Base-by-base conservation (phyloP, 2,888 invertebrate genomes). In the Venustoraphidia nigricollis region DNA sequence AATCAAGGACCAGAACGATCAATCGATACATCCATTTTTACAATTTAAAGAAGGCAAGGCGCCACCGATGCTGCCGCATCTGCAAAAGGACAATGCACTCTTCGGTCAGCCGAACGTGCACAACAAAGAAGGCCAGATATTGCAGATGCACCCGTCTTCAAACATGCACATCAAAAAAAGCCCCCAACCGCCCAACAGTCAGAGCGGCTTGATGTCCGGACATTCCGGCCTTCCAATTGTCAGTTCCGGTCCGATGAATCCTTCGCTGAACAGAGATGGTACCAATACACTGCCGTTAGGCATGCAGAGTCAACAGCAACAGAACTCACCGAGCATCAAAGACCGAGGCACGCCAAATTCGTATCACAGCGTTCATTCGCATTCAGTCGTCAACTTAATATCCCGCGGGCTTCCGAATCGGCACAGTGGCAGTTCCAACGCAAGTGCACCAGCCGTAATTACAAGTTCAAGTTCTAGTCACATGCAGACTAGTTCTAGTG, bases 131-230 rank as follows among this genome's bases (percentile, higher is more conserved):
- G 62, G 62, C 17, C 58, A 57, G 17, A 55, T 62, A 27, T 27
- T 27, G 6, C 27, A 27, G 27, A 6, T 27, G 55, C 56, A 47
- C 63, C 59, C 49, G 58, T 58, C n/a, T 56, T 62, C 51, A 64
- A 64, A 53, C 63, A 65, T 34, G 52, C 52, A 10, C 50, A 55
- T 36, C 53, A 54, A 50, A 54, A 54, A 34, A 48, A 35, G 47
- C 27, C 44, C 40, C 41, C 44, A 49, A 13, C 49, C 77, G n/a
- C 77, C 78, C 10, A 66, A 77, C 8, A 77, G 76, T 56, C 62
- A 78, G 48, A 77, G 78, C 66, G 77, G 76, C 58, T 73, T 76
- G 11, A 66, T 59, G 38, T 56, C 62, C n/a, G 55, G 55, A 34
- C 9, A 53, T 50, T 35, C 43, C 51, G 5, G 57, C 60, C 3